Conservation (phyloP, 1,140 invertebrate genomes). For the Bombus cullumanus region DNA sequence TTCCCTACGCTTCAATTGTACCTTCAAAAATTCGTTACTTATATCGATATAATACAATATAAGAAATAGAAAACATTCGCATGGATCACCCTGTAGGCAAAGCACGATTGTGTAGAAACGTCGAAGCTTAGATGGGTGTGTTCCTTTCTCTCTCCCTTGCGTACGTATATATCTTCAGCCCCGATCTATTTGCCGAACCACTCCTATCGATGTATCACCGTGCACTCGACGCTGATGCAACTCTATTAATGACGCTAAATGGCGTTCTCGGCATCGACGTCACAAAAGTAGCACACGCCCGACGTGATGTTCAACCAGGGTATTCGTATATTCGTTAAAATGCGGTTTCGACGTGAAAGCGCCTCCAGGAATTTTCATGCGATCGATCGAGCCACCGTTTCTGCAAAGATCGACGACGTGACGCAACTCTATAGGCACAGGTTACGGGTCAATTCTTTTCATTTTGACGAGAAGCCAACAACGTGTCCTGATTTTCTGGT, state of each 20-base stretch:
- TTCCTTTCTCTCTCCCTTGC: conserved; percentile 47
- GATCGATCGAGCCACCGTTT: conserved; percentile 16
- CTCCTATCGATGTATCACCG: conserved; percentile 64
- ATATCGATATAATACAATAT: background rate
- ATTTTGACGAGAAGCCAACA: conserved; percentile 1
- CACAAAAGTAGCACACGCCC: conserved; percentile 50
- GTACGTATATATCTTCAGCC: conserved; percentile 51
- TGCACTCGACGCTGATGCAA: conserved; percentile 56
- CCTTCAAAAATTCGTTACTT: background rate
- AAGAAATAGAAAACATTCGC: background rate
- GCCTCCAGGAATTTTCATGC: conserved; percentile 9
- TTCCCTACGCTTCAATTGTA: background rate
- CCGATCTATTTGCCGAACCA: conserved; percentile 69
- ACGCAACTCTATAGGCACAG: conserved; percentile 1
- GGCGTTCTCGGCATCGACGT: conserved; percentile 50
- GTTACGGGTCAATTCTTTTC: conserved; percentile 12
- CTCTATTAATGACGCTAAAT: conserved; percentile 66
- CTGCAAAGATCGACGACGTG: conserved; percentile 30
- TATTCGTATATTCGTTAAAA: conserved; percentile 38
- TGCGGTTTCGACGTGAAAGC: conserved; percentile 28
- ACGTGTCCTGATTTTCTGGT: background rate
- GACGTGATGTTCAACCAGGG: conserved; percentile 16
- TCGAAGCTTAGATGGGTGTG: conserved; percentile 36
- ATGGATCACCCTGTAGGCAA: conserved; percentile 7
- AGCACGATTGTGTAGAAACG: conserved; percentile 23